phyloP scores from a whole-genome alignment of 2,113 vertebrate species.

The Percopsis transmontana region DNA sequence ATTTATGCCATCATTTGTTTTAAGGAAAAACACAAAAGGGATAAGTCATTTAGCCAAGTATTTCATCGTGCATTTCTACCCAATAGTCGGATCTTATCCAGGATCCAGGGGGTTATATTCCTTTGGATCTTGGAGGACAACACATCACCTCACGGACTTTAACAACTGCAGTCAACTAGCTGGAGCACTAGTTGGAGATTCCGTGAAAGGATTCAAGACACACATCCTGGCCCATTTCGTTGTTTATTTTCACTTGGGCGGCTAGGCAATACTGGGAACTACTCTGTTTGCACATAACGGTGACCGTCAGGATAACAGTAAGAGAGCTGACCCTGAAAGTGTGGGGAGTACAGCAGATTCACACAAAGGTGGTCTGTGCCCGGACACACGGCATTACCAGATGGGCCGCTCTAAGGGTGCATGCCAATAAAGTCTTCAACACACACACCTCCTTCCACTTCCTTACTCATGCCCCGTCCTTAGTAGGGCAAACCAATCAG shows the following conservation, averaged over 20 bases:
- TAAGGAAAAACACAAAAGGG: background rate
- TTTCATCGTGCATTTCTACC: background rate
- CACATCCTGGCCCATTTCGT: background rate
- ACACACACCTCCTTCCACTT: conserved; percentile 56
- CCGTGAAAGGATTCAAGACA: background rate
- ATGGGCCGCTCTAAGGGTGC: conserved; percentile 41
- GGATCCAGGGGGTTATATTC: background rate
- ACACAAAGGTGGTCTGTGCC: conserved; percentile 42
- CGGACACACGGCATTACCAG: conserved; percentile 46
- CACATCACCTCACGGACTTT: background rate
- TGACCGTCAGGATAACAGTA: conserved; percentile 21
- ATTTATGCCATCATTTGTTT: background rate
- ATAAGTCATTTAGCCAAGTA: too few relatives aligned
- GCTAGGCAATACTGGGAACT: conserved; percentile 39
- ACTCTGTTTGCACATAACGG: conserved; percentile 38
- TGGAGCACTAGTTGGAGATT: background rate
- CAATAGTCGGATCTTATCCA: background rate
- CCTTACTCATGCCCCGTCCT: conserved; percentile 23
- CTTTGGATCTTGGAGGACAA: too few relatives aligned
- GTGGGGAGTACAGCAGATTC: conserved; percentile 25
- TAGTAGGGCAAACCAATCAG: conserved; percentile 27
- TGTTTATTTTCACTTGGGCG: conserved; percentile 21
- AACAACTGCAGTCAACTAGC: conserved; percentile 1
- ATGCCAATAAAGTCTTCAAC: conserved; percentile 54
- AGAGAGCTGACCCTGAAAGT: conserved; percentile 47